Percentiles rank a stretch among this genome's conserved stretches.
phyloP scores from a whole-genome alignment of 1,140 invertebrate genomes.

The Anagrus nilaparvatae region DNA sequence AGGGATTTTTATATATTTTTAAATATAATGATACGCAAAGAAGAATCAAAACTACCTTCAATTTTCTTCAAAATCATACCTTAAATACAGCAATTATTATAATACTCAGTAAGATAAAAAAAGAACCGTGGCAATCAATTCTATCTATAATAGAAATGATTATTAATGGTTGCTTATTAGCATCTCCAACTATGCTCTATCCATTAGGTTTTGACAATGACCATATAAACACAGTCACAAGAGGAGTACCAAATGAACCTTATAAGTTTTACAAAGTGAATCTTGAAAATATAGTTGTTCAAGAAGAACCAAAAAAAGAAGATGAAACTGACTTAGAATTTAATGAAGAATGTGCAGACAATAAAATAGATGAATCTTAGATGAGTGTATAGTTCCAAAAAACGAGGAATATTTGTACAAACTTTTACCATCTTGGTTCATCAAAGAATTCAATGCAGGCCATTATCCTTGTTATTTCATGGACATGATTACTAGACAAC shows the following conservation, averaged over 20 bases:
- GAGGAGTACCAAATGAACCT: constrained; percentile 1
- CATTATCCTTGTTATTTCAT: constrained; percentile 52
- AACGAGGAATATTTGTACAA: constrained; percentile 11
- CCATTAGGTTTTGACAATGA: constrained; percentile 21
- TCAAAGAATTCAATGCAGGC: constrained; percentile 47
- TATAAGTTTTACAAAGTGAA: constrained; percentile 25
- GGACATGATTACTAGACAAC: constrained; percentile 52
- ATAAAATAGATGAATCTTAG: neutral
- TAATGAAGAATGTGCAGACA: constrained; percentile 12
- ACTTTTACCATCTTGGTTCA: constrained; percentile 52
- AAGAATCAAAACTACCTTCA: constrained; percentile 55
- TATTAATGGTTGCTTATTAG: constrained; percentile 51
- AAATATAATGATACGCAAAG: constrained; percentile 49
- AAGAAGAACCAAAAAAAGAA: constrained; percentile 16
- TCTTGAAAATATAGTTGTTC: constrained; percentile 13
- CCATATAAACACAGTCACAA: constrained; percentile 16
- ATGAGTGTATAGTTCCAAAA: neutral
- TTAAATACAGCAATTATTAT: constrained; percentile 57
- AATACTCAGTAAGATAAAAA: constrained; percentile 51
- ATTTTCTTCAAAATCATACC: constrained; percentile 62
- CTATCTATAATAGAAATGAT: constrained; percentile 48
- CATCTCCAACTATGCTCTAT: constrained; percentile 43
- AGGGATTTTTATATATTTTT: constrained; percentile 57
- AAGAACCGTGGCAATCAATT: constrained; percentile 41
- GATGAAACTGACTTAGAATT: constrained; percentile 14